These are phyloP conservation scores for Lepus timidus DNA, from an alignment of 2,113 vertebrate species.

Conservation along the genomic window DNA sequence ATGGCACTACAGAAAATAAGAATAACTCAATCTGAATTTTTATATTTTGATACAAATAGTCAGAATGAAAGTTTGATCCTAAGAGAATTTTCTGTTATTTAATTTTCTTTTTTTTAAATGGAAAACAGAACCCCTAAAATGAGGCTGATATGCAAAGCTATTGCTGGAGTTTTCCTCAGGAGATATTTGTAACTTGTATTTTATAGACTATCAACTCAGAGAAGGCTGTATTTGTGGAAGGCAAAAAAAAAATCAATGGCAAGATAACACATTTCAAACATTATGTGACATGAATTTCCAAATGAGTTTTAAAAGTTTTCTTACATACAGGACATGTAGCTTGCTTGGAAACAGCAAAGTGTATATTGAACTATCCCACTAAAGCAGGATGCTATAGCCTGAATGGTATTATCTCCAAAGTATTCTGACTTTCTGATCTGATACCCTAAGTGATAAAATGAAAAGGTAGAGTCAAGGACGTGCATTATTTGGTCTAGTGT, in stretches of 20 bases:
- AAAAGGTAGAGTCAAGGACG: not conserved
- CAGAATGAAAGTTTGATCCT: not conserved
- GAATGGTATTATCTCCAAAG: not conserved
- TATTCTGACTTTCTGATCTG: not conserved
- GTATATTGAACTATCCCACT: not conserved
- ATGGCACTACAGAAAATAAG: not conserved
- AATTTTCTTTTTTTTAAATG: constrained; percentile 55
- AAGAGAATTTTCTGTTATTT: not conserved
- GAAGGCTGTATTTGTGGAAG: not conserved
- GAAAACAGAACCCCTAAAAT: not conserved
- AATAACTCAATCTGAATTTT: constrained; percentile 30
- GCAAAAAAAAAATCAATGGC: not conserved
- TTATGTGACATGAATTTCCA: not conserved
- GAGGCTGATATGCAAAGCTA: not conserved
- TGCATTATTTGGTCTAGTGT: no score
- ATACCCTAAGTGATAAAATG: not conserved
- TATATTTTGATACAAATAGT: not conserved
- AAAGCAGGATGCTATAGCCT: not conserved
- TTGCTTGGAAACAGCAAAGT: constrained; percentile 11
- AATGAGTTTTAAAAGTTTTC: not conserved
- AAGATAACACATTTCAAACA: constrained; percentile 19
- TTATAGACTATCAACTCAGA: not conserved
- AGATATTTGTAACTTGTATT: not conserved
- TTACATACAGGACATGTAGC: not conserved
- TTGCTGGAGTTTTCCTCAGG: not conserved